Conservation (phyloP, 2,888 invertebrate species). For the Tenthredo distinguenda region DNA sequence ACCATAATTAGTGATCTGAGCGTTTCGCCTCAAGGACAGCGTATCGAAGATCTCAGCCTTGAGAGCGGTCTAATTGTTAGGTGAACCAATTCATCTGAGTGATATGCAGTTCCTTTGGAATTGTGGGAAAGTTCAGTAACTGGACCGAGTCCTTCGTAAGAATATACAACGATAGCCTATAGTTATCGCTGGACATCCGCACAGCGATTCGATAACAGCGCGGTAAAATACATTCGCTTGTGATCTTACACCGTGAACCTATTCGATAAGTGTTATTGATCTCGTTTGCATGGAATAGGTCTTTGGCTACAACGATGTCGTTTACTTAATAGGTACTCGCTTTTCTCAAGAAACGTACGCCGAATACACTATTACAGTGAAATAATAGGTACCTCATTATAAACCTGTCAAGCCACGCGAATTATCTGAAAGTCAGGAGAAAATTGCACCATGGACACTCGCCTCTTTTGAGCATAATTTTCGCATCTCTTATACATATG, state of each 20-base stretch:
- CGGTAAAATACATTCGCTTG: neutral
- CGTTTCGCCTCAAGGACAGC: slow-evolving; percentile 37
- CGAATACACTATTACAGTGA: slow-evolving; percentile 55
- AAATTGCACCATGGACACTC: slow-evolving; percentile 70
- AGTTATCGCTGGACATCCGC: slow-evolving; percentile 23
- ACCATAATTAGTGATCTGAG: slow-evolving; percentile 18
- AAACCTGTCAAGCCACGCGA: slow-evolving; percentile 72
- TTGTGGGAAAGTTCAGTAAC: slow-evolving; percentile 69
- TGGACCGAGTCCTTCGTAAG: slow-evolving; percentile 54
- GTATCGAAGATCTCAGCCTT: slow-evolving; percentile 15
- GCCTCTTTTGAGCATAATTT: neutral
- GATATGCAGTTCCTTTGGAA: slow-evolving; percentile 54
- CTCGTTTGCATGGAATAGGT: neutral
- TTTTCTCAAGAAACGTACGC: neutral
- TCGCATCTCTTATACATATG: neutral
- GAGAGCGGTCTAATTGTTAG: slow-evolving; percentile 16
- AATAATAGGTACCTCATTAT: slow-evolving; percentile 68
- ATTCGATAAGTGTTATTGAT: neutral
- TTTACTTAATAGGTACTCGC: neutral
- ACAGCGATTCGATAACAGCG: neutral
- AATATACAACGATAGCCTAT: neutral
- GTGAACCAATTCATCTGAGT: slow-evolving; percentile 54
- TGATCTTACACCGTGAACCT: neutral
- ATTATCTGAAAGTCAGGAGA: slow-evolving; percentile 73
- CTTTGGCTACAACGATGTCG: neutral